These are phyloP conservation scores for Agonopterix heracliana DNA, from an alignment of 2,888 invertebrate species.

Conservation along the genomic window DNA sequence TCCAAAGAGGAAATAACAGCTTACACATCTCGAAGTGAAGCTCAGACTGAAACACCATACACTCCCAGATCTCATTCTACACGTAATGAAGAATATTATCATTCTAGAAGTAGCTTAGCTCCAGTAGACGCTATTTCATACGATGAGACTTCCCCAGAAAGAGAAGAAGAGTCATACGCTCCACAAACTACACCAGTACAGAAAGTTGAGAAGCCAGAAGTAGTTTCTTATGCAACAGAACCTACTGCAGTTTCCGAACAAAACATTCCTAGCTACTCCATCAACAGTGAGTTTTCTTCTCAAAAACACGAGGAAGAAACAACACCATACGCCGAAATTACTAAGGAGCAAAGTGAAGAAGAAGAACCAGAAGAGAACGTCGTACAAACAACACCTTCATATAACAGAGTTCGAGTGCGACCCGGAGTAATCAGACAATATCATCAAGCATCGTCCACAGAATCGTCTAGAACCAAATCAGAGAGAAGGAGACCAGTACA, in stretches of 20 bases:
- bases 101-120: conserved; percentile 39
- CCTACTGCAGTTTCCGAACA: conserved; percentile 36
- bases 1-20: conserved; percentile 33
- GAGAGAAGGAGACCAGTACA: conserved; percentile 45
- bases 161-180: conserved; percentile 33
- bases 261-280: conserved; percentile 33
- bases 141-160: conserved; percentile 35
- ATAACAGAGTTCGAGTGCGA: conserved; percentile 58
- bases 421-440: conserved; percentile 61
- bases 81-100: conserved; percentile 41
- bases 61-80: conserved; percentile 37
- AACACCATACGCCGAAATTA: conserved; percentile 29
- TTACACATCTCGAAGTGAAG: conserved; percentile 30
- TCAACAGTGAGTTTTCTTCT: conserved; percentile 33
- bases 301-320: conserved; percentile 37
- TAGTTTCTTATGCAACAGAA: conserved; percentile 35
- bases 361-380: conserved; percentile 50
- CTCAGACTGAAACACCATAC: conserved; percentile 42
- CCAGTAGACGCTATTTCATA: conserved; percentile 38
- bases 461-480: conserved; percentile 43
- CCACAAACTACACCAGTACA: conserved; percentile 39
- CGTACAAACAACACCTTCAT: conserved; percentile 63
- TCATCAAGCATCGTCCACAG: conserved; percentile 52
- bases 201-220: conserved; percentile 30
- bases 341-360: conserved; percentile 32